These are phyloP conservation scores for Phoeniculus purpureus DNA, from an alignment of 2,797 vertebrate species.

Conservation along the genomic window DNA sequence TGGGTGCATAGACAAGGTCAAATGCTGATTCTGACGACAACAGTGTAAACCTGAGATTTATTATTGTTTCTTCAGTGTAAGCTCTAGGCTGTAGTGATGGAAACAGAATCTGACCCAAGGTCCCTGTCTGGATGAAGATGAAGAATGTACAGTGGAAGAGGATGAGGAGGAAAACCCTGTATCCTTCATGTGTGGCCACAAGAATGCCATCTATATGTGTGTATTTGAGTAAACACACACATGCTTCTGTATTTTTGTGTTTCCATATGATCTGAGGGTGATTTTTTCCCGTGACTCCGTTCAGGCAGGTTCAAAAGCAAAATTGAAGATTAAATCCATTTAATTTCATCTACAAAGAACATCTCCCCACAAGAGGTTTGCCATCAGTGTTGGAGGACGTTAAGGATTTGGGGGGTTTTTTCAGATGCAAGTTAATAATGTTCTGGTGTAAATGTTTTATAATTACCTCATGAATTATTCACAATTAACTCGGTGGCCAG, in stretches of 20 bases:
- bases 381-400: constrained; percentile 38
- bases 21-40: background rate
- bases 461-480: constrained; percentile 82
- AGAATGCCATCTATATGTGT: background rate
- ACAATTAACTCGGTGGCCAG: constrained; percentile 74
- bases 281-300: background rate
- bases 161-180: background rate
- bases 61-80: background rate
- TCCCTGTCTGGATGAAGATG: background rate
- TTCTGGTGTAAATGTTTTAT: constrained; percentile 79
- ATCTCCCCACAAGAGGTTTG: constrained; percentile 33
- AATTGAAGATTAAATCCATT: constrained; percentile 7
- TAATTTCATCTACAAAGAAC: constrained; percentile 39
- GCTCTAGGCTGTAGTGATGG: background rate
- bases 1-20: background rate
- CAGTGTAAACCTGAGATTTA: background rate
- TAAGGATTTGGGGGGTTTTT: constrained; percentile 37
- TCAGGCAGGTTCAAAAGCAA: background rate
- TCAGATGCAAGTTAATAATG: constrained; percentile 70
- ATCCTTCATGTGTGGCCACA: background rate
- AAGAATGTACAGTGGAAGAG: background rate
- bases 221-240: background rate
- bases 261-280: background rate
- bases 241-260: background rate
- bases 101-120: background rate